phyloP scores from a whole-genome alignment of 2,797 vertebrate species.

The Clarias pachynema region DNA sequence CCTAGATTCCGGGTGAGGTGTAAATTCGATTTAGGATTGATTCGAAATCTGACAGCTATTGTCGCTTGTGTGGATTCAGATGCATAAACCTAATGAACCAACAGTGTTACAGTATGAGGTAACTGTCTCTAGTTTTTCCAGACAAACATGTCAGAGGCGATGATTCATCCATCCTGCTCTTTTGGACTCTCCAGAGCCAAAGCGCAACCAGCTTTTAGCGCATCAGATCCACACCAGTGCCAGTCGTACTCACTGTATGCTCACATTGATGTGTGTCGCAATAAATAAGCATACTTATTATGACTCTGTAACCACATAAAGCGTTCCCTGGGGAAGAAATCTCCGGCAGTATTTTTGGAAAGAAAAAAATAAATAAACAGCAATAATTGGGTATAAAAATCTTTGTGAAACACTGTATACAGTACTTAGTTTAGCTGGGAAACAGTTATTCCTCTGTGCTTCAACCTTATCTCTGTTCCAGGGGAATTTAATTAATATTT shows the following conservation, averaged over 20 bases:
- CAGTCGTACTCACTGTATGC: not conserved
- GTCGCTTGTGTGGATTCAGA: not conserved
- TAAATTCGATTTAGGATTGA: not conserved
- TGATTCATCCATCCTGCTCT: conserved; percentile 44
- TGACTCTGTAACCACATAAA: not conserved
- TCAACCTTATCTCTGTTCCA: not conserved
- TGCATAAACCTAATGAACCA: conserved; percentile 26
- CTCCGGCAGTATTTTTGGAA: too few species aligned
- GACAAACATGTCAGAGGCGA: conserved; percentile 39
- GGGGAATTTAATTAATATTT: not conserved
- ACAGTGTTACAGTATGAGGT: conserved; percentile 4
- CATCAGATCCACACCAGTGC: not conserved
- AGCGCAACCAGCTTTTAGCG: conserved; percentile 6
- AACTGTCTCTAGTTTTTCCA: conserved; percentile 44
- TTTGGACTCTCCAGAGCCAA: not conserved
- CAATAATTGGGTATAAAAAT: not conserved
- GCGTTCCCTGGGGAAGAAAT: not conserved
- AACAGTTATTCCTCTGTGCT: not conserved
- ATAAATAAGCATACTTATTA: conserved; percentile 8
- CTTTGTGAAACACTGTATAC: not conserved
- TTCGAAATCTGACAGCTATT: not conserved
- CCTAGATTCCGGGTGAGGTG: not conserved
- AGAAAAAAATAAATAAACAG: not conserved
- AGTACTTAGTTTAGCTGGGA: not conserved
- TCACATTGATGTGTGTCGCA: conserved; percentile 1